Conservation (phyloP, 2,797 vertebrate genomes). For the Hozukius guyotensis region DNA sequence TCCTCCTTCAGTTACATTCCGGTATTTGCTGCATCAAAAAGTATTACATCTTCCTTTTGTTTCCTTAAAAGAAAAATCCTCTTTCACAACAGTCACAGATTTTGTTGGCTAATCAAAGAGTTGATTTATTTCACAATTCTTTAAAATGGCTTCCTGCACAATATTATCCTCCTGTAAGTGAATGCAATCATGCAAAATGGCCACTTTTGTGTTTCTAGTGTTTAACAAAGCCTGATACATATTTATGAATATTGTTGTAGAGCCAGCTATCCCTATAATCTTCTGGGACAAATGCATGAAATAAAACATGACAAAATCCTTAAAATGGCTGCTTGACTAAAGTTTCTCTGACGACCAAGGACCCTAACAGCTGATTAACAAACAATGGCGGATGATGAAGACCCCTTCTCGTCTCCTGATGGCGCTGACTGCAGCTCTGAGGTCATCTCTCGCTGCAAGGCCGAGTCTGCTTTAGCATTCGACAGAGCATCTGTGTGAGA, state of each 20-base stretch:
- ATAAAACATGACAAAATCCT: slow-evolving; percentile 37
- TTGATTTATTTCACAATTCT: slow-evolving; percentile 38
- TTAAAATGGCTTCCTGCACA: slow-evolving; percentile 47
- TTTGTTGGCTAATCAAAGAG: slow-evolving; percentile 39
- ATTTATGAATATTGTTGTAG: slow-evolving; percentile 59
- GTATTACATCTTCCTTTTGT: neutral
- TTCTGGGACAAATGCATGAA: slow-evolving; percentile 31
- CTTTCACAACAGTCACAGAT: slow-evolving; percentile 6
- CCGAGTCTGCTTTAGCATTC: slow-evolving; percentile 56
- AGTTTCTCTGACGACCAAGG: slow-evolving; percentile 31
- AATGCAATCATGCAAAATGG: slow-evolving; percentile 70
- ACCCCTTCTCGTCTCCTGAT: slow-evolving; percentile 25
- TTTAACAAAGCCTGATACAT: slow-evolving; percentile 57
- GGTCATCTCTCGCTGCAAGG: slow-evolving; percentile 60
- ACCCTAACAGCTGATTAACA: slow-evolving; percentile 41
- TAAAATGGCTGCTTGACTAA: slow-evolving; percentile 44
- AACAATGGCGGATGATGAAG: slow-evolving; percentile 48
- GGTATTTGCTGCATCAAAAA: slow-evolving; percentile 2
- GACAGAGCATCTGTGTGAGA: slow-evolving; percentile 33
- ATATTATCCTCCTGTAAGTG: slow-evolving; percentile 42
- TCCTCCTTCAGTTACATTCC: neutral
- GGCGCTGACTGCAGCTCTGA: slow-evolving; percentile 41
- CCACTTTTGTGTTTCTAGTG: slow-evolving; percentile 64
- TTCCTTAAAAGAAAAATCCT: neutral
- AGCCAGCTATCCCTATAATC: slow-evolving; percentile 34